Percentiles rank a stretch among this genome's conserved stretches.
These are phyloP conservation scores for Archivesica marissinica DNA, from an alignment of 1,140 invertebrate genomes.

Conservation along the genomic window DNA sequence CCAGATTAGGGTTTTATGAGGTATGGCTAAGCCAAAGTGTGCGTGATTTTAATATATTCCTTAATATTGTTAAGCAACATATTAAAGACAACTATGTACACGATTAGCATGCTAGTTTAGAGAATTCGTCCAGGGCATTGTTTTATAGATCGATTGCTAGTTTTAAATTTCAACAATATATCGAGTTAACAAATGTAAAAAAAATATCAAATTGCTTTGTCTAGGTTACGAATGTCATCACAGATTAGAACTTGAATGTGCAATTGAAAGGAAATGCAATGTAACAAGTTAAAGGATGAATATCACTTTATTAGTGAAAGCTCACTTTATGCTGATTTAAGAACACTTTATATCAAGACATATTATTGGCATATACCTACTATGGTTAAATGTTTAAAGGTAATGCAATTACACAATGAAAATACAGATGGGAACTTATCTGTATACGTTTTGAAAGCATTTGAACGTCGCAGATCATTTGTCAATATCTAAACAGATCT, in stretches of 20 bases:
- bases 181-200: background rate
- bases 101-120: background rate
- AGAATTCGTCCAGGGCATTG: background rate
- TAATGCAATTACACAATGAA: too few species aligned
- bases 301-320: too few species aligned
- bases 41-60: background rate
- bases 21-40: background rate
- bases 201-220: conserved; percentile 1
- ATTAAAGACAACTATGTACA: background rate
- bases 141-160: background rate
- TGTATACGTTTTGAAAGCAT: too few species aligned
- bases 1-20: background rate
- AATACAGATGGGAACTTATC: too few species aligned
- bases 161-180: background rate
- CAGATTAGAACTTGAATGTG: background rate
- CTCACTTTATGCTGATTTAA: too few species aligned
- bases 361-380: too few species aligned
- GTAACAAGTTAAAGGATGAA: too few species aligned
- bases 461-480: too few species aligned
- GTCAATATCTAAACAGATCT: too few species aligned
- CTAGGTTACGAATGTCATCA: conserved; percentile 4
- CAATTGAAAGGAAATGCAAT: too few species aligned
- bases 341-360: too few species aligned
- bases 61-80: conserved; percentile 9
- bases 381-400: too few species aligned